phyloP scores from a whole-genome alignment of 92 coral and sea anemone species.

The Phenganax marumi region DNA sequence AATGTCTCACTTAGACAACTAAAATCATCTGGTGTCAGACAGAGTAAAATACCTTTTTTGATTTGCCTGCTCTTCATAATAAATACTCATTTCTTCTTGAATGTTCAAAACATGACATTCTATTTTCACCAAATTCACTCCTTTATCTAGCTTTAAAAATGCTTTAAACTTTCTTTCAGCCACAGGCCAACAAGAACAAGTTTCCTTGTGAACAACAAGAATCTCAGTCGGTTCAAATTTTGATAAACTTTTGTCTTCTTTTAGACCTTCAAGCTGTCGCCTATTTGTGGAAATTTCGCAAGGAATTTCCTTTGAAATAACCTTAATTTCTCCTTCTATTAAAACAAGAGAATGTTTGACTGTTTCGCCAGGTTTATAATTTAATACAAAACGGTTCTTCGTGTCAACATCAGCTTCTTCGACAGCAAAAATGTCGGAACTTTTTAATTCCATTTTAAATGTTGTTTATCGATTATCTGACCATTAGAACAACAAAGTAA shows the following conservation, averaged over 20 bases:
- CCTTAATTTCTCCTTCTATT: conserved; percentile 59
- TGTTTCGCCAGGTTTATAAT: conserved; percentile 63
- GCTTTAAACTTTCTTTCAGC: conserved; percentile 72
- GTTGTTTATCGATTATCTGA: neutral
- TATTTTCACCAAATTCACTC: conserved; percentile 63
- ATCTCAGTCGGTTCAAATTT: neutral
- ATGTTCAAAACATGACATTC: conserved; percentile 17
- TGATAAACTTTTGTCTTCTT: conserved; percentile 18
- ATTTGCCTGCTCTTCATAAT: neutral
- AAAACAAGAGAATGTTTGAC: conserved; percentile 72
- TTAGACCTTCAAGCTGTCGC: neutral
- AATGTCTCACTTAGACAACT: too few species aligned
- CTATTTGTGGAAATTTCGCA: conserved; percentile 12
- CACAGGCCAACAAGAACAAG: conserved; percentile 69
- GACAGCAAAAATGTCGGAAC: neutral
- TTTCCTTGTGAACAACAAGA: conserved; percentile 3
- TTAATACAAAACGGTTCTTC: conserved; percentile 4
- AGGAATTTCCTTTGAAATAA: neutral
- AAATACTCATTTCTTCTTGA: neutral
- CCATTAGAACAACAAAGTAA: neutral
- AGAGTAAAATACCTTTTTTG: conserved; percentile 21
- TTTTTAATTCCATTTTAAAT: neutral
- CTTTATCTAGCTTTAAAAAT: conserved; percentile 62
- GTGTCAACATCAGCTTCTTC: neutral
- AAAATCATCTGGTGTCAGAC: too few species aligned